Percentiles rank a stretch among this genome's conserved stretches.
Evolutionary conservation across 2,888 invertebrate species (phyloP).

Genomic region (Cephus sareptanus): DNA sequence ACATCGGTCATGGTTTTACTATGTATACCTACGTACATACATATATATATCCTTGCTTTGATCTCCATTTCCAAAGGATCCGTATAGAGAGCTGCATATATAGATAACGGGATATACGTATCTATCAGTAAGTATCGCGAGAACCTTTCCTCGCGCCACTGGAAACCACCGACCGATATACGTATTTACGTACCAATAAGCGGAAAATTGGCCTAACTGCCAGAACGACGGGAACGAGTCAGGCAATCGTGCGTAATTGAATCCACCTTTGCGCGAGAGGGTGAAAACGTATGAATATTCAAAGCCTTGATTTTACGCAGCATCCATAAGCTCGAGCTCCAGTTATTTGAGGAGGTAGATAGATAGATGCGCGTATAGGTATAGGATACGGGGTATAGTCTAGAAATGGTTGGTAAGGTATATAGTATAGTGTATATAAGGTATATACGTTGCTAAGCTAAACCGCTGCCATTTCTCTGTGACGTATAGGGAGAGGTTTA

Average conservation of each 20-base stretch:
- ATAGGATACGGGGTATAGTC: background rate
- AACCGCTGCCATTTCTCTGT: background rate
- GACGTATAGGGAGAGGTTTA: background rate
- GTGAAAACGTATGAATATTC: slow-evolving; percentile 59
- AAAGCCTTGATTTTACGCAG: slow-evolving; percentile 54
- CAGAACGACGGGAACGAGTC: slow-evolving; percentile 34
- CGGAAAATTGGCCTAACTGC: slow-evolving; percentile 62
- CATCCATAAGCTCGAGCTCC: background rate
- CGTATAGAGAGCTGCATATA: background rate
- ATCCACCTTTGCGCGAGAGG: slow-evolving; percentile 57
- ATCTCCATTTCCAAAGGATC: slow-evolving; percentile 20
- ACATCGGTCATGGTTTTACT: background rate
- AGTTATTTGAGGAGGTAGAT: background rate
- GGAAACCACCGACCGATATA: slow-evolving; percentile 26
- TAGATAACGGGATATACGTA: background rate
- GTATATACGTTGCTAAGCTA: background rate
- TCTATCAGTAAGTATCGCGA: background rate
- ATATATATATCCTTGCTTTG: slow-evolving; percentile 7
- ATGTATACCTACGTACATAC: background rate
- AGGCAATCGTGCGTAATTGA: slow-evolving; percentile 63
- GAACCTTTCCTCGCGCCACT: slow-evolving; percentile 1
- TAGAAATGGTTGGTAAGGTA: background rate
- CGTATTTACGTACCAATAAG: slow-evolving; percentile 63
- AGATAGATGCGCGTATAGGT: background rate
- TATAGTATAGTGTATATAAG: background rate